Conservation (phyloP, 2,888 invertebrate species). For the Caenorhabditis macrosperma region DNA sequence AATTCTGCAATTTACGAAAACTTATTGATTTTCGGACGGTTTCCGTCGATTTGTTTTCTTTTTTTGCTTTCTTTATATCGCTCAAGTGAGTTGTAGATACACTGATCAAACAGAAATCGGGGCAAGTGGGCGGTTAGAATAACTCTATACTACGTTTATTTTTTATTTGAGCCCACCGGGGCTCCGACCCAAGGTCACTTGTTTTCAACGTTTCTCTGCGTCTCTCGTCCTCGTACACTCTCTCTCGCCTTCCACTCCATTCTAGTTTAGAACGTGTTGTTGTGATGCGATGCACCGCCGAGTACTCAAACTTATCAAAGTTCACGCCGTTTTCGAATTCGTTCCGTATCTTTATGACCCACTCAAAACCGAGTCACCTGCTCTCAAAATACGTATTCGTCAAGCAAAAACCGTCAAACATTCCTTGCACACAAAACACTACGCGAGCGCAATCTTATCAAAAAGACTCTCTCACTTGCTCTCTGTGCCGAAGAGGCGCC, state of each 20-base stretch:
- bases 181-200: constrained; percentile 28
- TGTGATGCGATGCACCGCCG: not conserved
- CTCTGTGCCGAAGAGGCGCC: constrained; percentile 1
- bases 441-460: constrained; percentile 12
- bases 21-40: no score
- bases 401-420: constrained; percentile 12
- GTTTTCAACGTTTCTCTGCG: not conserved
- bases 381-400: constrained; percentile 19
- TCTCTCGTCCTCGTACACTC: not conserved
- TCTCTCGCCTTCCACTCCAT: constrained; percentile 3
- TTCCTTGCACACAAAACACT: constrained; percentile 26
- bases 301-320: constrained; percentile 10
- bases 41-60: not conserved
- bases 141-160: not conserved
- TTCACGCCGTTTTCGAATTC: not conserved
- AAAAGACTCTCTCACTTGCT: not conserved
- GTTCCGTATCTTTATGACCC: constrained; percentile 17
- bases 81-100: not conserved
- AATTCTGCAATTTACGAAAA: not conserved
- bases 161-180: not conserved
- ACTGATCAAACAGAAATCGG: constrained; percentile 16
- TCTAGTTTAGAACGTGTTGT: not conserved
- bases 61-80: not conserved
- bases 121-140: constrained; percentile 13
- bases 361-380: constrained; percentile 15